Conservation (phyloP, 2,888 invertebrate species). For the Nysson spinosus region DNA sequence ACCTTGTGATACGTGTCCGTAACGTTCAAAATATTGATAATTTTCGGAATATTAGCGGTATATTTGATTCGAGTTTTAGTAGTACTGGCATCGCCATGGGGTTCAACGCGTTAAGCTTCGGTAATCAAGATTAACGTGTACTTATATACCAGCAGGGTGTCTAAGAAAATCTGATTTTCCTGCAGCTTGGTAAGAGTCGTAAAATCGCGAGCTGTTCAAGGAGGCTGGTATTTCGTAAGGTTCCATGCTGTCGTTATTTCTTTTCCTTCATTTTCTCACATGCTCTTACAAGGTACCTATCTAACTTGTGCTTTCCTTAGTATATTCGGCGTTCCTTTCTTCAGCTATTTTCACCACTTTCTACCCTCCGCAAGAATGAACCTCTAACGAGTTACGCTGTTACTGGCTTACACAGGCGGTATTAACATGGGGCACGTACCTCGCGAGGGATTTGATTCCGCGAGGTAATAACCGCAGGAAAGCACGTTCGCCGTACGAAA, state of each 20-base stretch:
- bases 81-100: too few species aligned
- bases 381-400: slow-evolving; percentile 55
- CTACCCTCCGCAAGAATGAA: slow-evolving; percentile 46
- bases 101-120: slow-evolving; percentile 18
- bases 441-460: slow-evolving; percentile 67
- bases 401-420: slow-evolving; percentile 45
- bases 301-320: background rate
- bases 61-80: too few species aligned
- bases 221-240: background rate
- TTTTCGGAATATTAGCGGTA: too few species aligned
- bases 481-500: slow-evolving; percentile 62
- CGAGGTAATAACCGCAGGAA: slow-evolving; percentile 64
- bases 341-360: background rate
- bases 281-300: background rate
- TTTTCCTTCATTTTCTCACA: background rate
- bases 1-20: too few species aligned
- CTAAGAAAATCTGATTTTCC: slow-evolving; percentile 36
- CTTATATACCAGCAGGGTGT: background rate
- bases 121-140: slow-evolving; percentile 26
- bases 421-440: slow-evolving; percentile 67
- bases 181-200: slow-evolving; percentile 34
- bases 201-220: slow-evolving; percentile 25
- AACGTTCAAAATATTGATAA: too few species aligned
- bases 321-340: background rate
- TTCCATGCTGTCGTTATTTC: background rate